Base-by-base conservation (phyloP, 64 coral and sea anemone genomes). In the Pocillopora damicornis region DNA sequence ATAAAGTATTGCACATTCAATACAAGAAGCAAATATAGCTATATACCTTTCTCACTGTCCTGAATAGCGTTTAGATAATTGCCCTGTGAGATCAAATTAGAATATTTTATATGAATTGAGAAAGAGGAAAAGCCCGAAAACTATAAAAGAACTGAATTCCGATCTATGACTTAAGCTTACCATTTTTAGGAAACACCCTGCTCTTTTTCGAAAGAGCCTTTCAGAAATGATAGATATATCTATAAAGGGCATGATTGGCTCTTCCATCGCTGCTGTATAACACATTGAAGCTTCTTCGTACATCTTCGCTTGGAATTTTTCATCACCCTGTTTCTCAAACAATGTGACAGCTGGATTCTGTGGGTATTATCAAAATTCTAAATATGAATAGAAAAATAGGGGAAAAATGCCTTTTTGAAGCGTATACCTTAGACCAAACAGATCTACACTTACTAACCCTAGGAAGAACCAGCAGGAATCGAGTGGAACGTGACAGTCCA, bases 191-290 rank as follows among this genome's bases (percentile, higher is more conserved):
- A 66, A 85, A 72, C 81, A 85, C 38, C 14, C 65, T 20, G 81
- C 81, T 45, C 81, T 85, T 37, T 36, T 85, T 14, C 81, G 81
- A 85, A 57, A 85, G 30, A 85, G 20, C 17, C 71, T 66, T 57
- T 85, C 81, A 12, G 81, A 35, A 13, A 71, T 73, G 15, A 23
- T 38, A 7, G 61, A 38, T 2, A 18, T 66, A 22, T 85, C 37
- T 18, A 73, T n/a, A 15, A 72, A 73, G 11, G 15, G 34, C 0
- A 26, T 15, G 51, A 84, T 57, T 71, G 65, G 81, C 0, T 14
- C 16, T 18, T 71, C 14, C 1, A 85, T 5, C 12, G 81, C 81
- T 13, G 58, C 7, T 15, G 16, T 15, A 66, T 85, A 85, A 59
- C 71, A 1, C 0, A 10, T 9, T 13, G 81, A 63, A 7, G 81